Evolutionary conservation across 2,797 vertebrate species (phyloP), one percentile per base, ranked within the genome.

Genomic region (Megaceryle alcyon): DNA sequence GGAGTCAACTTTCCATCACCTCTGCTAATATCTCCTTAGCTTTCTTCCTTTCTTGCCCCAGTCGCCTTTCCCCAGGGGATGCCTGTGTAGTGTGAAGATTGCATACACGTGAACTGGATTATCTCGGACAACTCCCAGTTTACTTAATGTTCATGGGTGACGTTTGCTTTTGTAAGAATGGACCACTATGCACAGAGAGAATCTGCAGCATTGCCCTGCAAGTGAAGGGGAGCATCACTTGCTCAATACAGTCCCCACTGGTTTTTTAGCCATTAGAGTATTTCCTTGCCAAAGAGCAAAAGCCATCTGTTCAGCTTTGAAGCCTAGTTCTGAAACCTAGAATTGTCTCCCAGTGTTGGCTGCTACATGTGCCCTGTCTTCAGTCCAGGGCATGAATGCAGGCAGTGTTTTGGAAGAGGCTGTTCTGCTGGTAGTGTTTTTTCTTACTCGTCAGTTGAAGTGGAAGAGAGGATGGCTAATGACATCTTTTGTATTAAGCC

Each of bases 101-200:
- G 9, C 16, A 10, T 21, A 14, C 2, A 6, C 11, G 1, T 33
- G 15, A 77, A 0, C 3, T 37, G n/a, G 28, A 14, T 39, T 33
- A 25, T 44, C 49, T 83, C 49, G 64, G 43, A 37, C 0, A 2
- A 37, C 5, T 21, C 28, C 14, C 23, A 9, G 53, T 23, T 49
- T 18, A 29, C 41, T 49, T 29, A 43, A 43, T 37, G 49, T 10
- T 68, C 28, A 4, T 39, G 63, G n/a, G 3, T 66, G 53, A 22
- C 22, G 29, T 53, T 59, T 20, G 5, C 23, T 76, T 33, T 13
- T 25, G 44, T 53, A 33, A 33, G 51, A 37, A 35, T 8, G 31
- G 39, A 51, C 37, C 44, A 13, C 51, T 20, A 6, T 9, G 29
- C 39, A 19, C n/a, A 39, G 54, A 26, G 23, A 64, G 15, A 9